A percentile compares a stretch with the other conserved stretches of the same genome.
Conservation (phyloP, 2,888 invertebrate genomes). For the Cryptocephalus moraei region DNA sequence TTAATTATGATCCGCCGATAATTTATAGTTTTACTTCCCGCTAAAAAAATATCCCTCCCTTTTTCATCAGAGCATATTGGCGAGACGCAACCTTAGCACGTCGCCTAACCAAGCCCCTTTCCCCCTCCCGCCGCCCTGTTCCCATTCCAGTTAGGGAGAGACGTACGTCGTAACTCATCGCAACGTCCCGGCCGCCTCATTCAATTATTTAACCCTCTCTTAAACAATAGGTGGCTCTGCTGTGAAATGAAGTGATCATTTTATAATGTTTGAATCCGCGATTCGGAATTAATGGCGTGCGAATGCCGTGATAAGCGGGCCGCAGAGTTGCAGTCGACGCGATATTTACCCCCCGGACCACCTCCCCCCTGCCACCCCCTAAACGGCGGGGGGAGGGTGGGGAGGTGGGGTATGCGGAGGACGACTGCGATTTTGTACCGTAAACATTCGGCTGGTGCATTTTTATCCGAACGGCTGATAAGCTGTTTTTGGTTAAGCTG, state of each 20-base stretch:
- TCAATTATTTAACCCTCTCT: conserved; percentile 44
- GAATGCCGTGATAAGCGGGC: conserved; percentile 39
- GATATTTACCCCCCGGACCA: conserved; percentile 7
- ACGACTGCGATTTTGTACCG: conserved; percentile 11
- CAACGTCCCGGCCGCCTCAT: conserved; percentile 23
- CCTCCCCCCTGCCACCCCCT: conserved; percentile 4
- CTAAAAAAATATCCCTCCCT: too few species aligned
- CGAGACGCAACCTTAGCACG: too few species aligned
- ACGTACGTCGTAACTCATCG: conserved; percentile 12
- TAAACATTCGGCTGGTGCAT: conserved; percentile 34
- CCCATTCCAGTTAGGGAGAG: background rate
- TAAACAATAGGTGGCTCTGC: conserved; percentile 40
- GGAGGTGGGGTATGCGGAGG: conserved; percentile 1
- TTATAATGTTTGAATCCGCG: conserved; percentile 42
- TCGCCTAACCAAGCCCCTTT: conserved; percentile 15
- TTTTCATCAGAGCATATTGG: too few species aligned
- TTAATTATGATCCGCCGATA: too few species aligned
- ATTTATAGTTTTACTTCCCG: too few species aligned
- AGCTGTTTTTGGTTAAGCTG: conserved; percentile 5
- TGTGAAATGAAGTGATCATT: conserved; percentile 42
- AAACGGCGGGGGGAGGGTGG: background rate
- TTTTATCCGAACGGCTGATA: conserved; percentile 25
- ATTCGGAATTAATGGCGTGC: conserved; percentile 40
- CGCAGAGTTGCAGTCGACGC: conserved; percentile 23
- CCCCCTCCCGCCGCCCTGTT: background rate